These are phyloP conservation scores for Cosmopolites sordidus DNA, from an alignment of 2,888 invertebrate species.

Conservation along the genomic window DNA sequence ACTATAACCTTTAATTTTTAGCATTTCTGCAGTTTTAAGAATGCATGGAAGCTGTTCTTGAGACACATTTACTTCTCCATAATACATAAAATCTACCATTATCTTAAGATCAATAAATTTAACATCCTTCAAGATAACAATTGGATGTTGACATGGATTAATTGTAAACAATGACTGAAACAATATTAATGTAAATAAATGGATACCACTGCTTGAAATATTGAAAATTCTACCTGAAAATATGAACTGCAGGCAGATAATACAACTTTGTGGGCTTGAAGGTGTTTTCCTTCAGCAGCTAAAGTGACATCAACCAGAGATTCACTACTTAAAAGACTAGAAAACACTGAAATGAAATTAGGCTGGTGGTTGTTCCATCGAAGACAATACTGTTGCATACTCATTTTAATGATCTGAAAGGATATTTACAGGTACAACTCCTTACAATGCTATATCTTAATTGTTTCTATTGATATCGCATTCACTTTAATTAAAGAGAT, in stretches of 20 bases:
- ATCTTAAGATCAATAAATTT: constrained; percentile 80
- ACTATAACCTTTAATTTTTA: constrained; percentile 70
- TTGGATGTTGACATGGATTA: constrained; percentile 85
- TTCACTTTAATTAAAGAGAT: no score
- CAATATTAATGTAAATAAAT: background rate
- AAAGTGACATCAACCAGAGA: constrained; percentile 85
- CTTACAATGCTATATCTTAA: no score
- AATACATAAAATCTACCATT: constrained; percentile 90
- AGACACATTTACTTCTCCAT: constrained; percentile 87
- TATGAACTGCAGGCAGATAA: constrained; percentile 90
- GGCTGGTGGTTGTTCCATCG: constrained; percentile 94
- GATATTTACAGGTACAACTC: no score
- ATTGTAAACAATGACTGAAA: constrained; percentile 74
- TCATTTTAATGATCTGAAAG: constrained; percentile 35
- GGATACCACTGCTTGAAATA: no score
- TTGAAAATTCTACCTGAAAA: constrained; percentile 64
- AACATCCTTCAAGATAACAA: constrained; percentile 85
- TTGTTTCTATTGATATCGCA: no score
- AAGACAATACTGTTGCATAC: constrained; percentile 50
- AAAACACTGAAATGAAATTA: constrained; percentile 86
- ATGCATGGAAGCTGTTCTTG: constrained; percentile 80
- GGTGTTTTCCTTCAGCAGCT: constrained; percentile 83
- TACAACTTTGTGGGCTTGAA: constrained; percentile 86
- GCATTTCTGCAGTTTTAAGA: constrained; percentile 76
- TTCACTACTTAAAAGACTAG: constrained; percentile 75